These are phyloP conservation scores for Xiphophorus hellerii DNA, from an alignment of 2,113 vertebrate genomes.

Conservation along the genomic window DNA sequence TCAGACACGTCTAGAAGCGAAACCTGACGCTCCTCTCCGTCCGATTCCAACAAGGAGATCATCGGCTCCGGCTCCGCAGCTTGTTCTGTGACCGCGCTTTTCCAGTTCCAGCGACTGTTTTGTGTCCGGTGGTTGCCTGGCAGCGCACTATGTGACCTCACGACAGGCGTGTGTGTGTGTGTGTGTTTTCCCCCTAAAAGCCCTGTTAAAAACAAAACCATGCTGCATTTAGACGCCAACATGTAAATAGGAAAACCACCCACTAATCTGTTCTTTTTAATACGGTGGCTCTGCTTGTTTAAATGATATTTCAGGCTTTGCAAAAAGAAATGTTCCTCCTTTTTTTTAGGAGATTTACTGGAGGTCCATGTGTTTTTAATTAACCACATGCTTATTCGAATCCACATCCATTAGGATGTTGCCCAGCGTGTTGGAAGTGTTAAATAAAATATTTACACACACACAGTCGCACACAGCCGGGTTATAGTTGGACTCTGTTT, in stretches of 20 bases:
- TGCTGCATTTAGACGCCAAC: neutral
- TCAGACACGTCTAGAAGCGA: neutral
- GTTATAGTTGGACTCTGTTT: neutral
- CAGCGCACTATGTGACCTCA: constrained; percentile 51
- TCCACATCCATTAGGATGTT: neutral
- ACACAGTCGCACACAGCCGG: no score
- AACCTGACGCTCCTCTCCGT: neutral
- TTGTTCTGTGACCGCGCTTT: constrained; percentile 34
- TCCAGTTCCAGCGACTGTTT: constrained; percentile 63
- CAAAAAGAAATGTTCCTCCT: neutral
- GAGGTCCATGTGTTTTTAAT: constrained; percentile 1
- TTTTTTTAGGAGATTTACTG: constrained; percentile 21
- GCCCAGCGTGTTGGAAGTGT: neutral
- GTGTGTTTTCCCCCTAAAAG: constrained; percentile 36
- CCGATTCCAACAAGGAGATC: neutral
- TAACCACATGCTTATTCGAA: constrained; percentile 3
- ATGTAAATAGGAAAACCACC: neutral
- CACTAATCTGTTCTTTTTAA: neutral
- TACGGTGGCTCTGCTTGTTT: neutral
- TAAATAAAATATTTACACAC: neutral
- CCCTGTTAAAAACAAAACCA: constrained; percentile 24
- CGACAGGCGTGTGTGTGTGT: constrained; percentile 9
- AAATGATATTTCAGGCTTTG: neutral
- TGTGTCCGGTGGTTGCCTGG: constrained; percentile 61
- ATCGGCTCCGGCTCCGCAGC: neutral